Evolutionary conservation across 2,888 invertebrate genomes (phyloP).

Genomic region (Drosophila borborema): DNA sequence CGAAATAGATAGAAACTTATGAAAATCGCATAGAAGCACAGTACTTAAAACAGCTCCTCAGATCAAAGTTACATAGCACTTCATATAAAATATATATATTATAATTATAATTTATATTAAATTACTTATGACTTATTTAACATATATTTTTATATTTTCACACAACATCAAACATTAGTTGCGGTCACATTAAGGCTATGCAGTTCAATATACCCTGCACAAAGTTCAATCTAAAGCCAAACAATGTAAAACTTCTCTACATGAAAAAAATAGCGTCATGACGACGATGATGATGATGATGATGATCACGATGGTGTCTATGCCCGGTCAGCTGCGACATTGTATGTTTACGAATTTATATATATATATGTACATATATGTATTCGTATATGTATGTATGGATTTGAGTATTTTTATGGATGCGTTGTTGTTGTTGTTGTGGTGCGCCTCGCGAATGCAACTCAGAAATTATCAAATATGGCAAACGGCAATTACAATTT

Average conservation of each 20-base stretch:
- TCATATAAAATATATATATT: too few species aligned
- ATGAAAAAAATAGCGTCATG: conserved; percentile 22
- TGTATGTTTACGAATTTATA: conserved; percentile 7
- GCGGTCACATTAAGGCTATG: too few species aligned
- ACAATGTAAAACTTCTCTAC: conserved; percentile 13
- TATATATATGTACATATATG: not conserved
- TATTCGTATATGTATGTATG: not conserved
- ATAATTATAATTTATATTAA: too few species aligned
- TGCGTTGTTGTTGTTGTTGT: conserved; percentile 2
- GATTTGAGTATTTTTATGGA: conserved; percentile 37
- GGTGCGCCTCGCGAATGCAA: conserved; percentile 22
- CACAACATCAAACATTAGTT: not conserved
- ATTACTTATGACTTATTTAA: too few species aligned
- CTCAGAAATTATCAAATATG: conserved; percentile 51
- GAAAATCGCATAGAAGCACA: too few species aligned
- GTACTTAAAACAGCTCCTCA: too few species aligned
- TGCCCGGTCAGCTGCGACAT: conserved; percentile 31
- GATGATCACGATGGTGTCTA: conserved; percentile 3
- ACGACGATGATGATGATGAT: conserved; percentile 12
- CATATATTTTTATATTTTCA: not conserved
- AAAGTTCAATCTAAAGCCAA: not conserved
- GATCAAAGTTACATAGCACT: too few species aligned
- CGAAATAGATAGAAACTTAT: too few species aligned
- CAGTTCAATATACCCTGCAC: not conserved
- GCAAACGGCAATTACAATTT: conserved; percentile 54